A percentile compares a stretch with the other conserved stretches of the same genome.
Evolutionary conservation across 2,888 invertebrate species (phyloP).

Genomic region (Tricholauxania praeusta): DNA sequence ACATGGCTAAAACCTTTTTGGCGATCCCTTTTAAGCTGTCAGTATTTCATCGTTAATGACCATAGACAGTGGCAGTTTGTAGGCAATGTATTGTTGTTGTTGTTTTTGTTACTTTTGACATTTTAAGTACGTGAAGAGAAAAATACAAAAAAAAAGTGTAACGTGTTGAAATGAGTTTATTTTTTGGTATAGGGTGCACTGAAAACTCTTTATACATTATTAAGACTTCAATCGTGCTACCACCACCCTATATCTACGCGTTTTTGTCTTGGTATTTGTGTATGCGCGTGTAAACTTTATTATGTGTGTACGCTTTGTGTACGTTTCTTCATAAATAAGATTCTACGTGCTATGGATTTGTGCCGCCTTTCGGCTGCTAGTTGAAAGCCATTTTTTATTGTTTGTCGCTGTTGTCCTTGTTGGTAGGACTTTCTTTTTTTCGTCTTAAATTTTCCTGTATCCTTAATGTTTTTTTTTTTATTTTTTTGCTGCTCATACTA

Average conservation of each 20-base stretch:
- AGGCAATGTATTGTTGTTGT: not conserved
- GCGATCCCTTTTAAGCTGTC: conserved; percentile 25
- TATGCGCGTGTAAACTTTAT: too few species aligned
- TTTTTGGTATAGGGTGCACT: too few species aligned
- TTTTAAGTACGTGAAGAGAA: not conserved
- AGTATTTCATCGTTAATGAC: conserved; percentile 27
- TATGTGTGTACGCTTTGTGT: too few species aligned
- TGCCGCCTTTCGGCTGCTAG: not conserved
- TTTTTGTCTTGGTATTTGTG: not conserved
- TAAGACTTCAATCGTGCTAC: too few species aligned
- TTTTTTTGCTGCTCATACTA: not conserved
- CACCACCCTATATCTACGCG: not conserved
- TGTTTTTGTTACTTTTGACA: not conserved
- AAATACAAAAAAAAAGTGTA: too few species aligned
- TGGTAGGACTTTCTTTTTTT: not conserved
- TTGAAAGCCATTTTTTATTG: not conserved
- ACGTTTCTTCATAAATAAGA: conserved; percentile 9
- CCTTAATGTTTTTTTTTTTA: not conserved
- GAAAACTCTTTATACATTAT: too few species aligned
- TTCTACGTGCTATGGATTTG: not conserved
- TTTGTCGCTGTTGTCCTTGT: not conserved
- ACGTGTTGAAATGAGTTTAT: too few species aligned
- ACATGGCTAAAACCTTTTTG: conserved; percentile 23
- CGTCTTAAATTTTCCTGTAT: not conserved
- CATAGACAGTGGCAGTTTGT: conserved; percentile 14